Percentiles rank a stretch among this genome's conserved stretches.
Evolutionary conservation across 2,113 vertebrate genomes (phyloP).

Genomic region (Alaudala cheleensis): DNA sequence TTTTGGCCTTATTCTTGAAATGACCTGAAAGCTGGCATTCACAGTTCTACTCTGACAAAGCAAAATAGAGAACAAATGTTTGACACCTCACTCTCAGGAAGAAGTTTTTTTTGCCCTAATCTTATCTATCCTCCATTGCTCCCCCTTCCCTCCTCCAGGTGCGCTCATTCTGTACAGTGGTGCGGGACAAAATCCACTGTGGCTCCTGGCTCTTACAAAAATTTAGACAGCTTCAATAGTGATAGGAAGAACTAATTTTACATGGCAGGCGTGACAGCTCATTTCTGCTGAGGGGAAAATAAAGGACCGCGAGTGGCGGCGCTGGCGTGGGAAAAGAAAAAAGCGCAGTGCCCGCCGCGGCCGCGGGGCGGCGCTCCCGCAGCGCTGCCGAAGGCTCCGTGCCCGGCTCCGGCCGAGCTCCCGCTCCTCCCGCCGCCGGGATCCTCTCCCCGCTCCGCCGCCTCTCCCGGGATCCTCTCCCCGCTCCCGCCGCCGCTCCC

Average conservation of each 20-base stretch:
- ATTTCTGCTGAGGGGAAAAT: accelerated
- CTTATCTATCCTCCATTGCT: background rate
- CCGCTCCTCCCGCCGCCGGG: background rate
- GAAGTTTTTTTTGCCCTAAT: background rate
- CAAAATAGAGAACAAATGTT: background rate
- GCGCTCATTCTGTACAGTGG: accelerated
- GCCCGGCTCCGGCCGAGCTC: background rate
- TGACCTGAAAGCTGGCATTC: background rate
- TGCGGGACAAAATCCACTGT: accelerated
- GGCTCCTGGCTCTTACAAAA: background rate
- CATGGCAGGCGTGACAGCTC: background rate
- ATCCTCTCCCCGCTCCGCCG: background rate
- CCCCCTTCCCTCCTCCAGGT: background rate
- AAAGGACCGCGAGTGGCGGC: accelerated
- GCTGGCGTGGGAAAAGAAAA: accelerated
- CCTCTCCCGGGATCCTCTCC: background rate
- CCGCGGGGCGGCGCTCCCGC: constrained; percentile 62
- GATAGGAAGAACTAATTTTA: background rate
- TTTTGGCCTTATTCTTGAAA: background rate
- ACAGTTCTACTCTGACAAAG: background rate
- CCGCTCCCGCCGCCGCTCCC: no score
- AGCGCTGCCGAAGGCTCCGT: background rate
- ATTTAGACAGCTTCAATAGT: background rate
- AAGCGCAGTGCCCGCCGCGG: background rate
- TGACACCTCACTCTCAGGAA: background rate